Evolutionary conservation across 2,888 invertebrate genomes (phyloP), one percentile per base, ranked within the genome.

Genomic region (Leucophora obtusa): DNA sequence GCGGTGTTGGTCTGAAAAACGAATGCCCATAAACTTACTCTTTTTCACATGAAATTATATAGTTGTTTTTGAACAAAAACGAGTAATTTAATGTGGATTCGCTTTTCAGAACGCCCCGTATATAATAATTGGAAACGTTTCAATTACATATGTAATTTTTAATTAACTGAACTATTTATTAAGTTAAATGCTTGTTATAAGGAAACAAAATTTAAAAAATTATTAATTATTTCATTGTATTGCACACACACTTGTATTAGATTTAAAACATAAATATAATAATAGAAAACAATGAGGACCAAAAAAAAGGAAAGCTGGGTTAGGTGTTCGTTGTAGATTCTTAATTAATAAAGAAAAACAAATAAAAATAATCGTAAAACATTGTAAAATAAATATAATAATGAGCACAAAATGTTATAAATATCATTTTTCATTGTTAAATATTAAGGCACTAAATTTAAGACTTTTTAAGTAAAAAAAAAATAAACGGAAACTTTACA

Each of bases 361-460:
- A 66, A 75, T 63, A 56, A 17, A 65, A 28, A 53, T 53, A 35
- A 17, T 66, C 7, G 21, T 15, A 24, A 62, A 18, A 28, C 18
- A 59, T 50, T 54, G 54, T 28, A n/a, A 59, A 72, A 72, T 47
- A 65, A 35, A 14, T 38, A 59, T 15, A 58, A 58, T 58, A 79
- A 79, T 60, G 69, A 74, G 74, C 74, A 75, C 71, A 79, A 75
- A 60, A 65, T 43, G 7, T 28, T 70, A 70, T 70, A 79, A 74
- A 70, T 81, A 81, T 79, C 50, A 60, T 60, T 59, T 76, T 83
- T 76, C 54, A 60, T 60, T 59, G 79, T 83, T 76, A 79, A 58
- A 56, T 69, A 71, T 77, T 83, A 83, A 82, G 82, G 74, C 79
- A 79, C 70, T 77, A 68, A 60, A 68, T 63, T 82, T 79, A 77